Conservation (phyloP, 1,140 invertebrate genomes). For the Pseudobourletiella spinata region DNA sequence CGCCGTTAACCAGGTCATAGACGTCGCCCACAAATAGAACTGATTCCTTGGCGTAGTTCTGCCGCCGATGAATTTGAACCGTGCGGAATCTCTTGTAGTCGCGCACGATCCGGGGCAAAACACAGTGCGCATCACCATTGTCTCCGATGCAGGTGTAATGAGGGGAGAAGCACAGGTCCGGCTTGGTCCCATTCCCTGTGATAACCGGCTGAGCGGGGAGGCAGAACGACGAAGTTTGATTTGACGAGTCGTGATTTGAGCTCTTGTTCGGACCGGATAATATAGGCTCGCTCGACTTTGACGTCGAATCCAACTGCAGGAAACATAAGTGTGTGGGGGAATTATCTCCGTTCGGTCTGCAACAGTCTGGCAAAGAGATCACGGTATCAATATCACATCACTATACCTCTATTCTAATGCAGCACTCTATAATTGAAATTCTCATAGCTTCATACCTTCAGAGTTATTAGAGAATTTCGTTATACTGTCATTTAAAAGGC, state of each 20-base stretch:
- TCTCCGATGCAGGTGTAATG: not conserved
- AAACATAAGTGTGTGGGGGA: constrained; percentile 35
- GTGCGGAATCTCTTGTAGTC: constrained; percentile 19
- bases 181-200: constrained; percentile 1
- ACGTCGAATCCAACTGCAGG: constrained; percentile 17
- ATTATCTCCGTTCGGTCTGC: constrained; percentile 27
- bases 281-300: constrained; percentile 4
- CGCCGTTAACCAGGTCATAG: constrained; percentile 29
- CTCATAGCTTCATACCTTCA: too few species aligned
- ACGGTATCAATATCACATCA: not conserved
- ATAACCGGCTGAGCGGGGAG: constrained; percentile 31
- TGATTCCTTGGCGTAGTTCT: constrained; percentile 18
- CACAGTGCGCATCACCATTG: constrained; percentile 5
- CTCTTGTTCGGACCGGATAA: constrained; percentile 9
- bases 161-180: not conserved
- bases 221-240: constrained; percentile 26
- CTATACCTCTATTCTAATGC: too few species aligned
- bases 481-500: constrained; percentile 23
- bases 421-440: too few species aligned
- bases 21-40: constrained; percentile 35
- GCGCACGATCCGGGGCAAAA: constrained; percentile 16
- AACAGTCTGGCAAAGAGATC: constrained; percentile 27
- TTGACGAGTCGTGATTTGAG: constrained; percentile 3
- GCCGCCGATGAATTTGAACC: constrained; percentile 33
- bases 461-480: constrained; percentile 32